Evolutionary conservation across 2,888 invertebrate genomes (phyloP).

Genomic region (Leptinotarsa juncta): DNA sequence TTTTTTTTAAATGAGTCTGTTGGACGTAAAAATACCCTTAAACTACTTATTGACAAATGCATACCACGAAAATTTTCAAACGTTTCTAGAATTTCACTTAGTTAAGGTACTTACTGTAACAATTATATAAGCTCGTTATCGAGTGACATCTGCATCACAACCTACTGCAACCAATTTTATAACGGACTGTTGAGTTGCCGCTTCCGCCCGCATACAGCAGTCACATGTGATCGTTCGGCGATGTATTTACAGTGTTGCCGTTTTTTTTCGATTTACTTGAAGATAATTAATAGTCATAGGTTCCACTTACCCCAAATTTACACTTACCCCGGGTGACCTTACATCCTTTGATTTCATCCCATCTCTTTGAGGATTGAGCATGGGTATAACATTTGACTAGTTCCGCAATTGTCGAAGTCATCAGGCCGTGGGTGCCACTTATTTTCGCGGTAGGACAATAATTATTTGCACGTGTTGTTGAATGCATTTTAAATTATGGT

Average conservation of each 20-base stretch:
- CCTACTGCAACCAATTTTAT: constrained; percentile 15
- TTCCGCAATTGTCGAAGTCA: too few relatives aligned
- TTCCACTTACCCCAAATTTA: constrained; percentile 21
- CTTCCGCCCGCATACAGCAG: constrained; percentile 8
- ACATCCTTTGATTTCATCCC: not conserved
- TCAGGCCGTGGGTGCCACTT: too few relatives aligned
- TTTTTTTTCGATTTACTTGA: constrained; percentile 7
- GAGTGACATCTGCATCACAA: constrained; percentile 17
- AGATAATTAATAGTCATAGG: constrained; percentile 14
- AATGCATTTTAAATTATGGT: too few relatives aligned
- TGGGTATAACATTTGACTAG: too few relatives aligned
- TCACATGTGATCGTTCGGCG: constrained; percentile 16
- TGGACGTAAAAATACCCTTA: constrained; percentile 20
- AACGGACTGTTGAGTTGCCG: constrained; percentile 9
- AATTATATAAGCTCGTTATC: constrained; percentile 18
- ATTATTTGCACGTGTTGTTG: too few relatives aligned
- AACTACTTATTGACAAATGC: not conserved
- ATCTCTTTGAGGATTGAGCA: too few relatives aligned
- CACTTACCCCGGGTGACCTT: constrained; percentile 22
- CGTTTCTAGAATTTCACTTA: constrained; percentile 17
- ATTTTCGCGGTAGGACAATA: too few relatives aligned
- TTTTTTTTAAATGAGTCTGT: constrained; percentile 20
- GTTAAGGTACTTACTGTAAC: constrained; percentile 16
- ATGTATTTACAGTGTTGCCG: constrained; percentile 20
- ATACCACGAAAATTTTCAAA: constrained; percentile 12